Percentiles rank a stretch among this genome's conserved stretches.
phyloP scores from a whole-genome alignment of 2,113 vertebrate species.

The Damaliscus lunatus region DNA sequence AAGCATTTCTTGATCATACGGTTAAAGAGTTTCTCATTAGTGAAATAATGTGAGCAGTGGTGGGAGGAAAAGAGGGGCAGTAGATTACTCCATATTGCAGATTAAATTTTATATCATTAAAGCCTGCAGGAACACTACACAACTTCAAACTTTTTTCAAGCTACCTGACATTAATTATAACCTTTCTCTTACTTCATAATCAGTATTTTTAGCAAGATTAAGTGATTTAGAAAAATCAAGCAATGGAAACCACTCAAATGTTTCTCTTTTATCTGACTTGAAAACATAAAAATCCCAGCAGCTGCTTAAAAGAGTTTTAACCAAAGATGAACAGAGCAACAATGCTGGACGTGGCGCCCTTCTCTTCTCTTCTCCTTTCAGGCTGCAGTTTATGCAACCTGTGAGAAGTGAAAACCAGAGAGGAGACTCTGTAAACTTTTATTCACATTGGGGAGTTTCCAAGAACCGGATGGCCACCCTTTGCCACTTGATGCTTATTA shows the following conservation, averaged over 20 bases:
- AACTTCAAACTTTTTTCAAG: constrained; percentile 25
- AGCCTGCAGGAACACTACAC: constrained; percentile 26
- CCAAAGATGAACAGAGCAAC: neutral
- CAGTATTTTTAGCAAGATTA: neutral
- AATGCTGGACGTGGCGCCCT: neutral
- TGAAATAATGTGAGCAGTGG: neutral
- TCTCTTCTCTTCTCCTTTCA: neutral
- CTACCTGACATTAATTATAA: constrained; percentile 22
- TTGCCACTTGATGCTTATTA: neutral
- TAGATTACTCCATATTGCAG: neutral
- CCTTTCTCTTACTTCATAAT: neutral
- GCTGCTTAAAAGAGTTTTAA: neutral
- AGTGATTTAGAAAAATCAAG: constrained; percentile 30
- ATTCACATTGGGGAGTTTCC: neutral
- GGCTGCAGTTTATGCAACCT: neutral
- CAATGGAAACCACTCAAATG: neutral
- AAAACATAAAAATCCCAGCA: constrained; percentile 15
- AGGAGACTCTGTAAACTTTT: neutral
- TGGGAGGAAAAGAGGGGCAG: neutral
- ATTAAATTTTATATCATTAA: constrained; percentile 5
- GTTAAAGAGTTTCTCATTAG: neutral
- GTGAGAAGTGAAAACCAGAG: neutral
- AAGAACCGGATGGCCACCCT: neutral
- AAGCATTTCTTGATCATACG: neutral
- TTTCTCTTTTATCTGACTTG: constrained; percentile 1